Percentiles rank a stretch among this genome's conserved stretches.
These are phyloP conservation scores for Rhinopomastus cyanomelas DNA, from an alignment of 2,113 vertebrate species.

Conservation along the genomic window DNA sequence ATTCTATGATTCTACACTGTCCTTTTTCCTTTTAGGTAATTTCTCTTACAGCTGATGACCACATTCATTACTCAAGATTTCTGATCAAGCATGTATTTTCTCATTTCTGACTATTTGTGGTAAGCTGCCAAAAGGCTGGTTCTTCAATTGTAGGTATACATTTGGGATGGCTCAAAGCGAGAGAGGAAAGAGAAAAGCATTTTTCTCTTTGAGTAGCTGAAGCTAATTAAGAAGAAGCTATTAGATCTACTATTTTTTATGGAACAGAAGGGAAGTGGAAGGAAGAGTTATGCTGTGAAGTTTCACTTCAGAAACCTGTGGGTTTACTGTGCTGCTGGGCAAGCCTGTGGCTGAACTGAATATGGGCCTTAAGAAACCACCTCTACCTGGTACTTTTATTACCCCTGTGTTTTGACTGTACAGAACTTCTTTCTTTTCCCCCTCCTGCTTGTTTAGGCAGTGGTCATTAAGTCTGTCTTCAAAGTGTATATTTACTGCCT, in stretches of 20 bases:
- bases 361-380: neutral
- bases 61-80: neutral
- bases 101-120: neutral
- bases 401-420: neutral
- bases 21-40: neutral
- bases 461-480: neutral
- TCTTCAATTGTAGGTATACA: neutral
- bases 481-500: neutral
- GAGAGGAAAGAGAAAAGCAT: neutral
- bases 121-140: neutral
- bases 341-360: neutral
- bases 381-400: neutral
- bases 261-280: neutral
- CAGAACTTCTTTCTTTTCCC: neutral
- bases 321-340: neutral
- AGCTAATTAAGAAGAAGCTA: neutral
- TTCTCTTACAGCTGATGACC: neutral
- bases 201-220: neutral
- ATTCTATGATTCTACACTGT: neutral
- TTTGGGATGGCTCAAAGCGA: neutral
- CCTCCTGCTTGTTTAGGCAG: rapidly evolving
- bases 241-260: neutral
- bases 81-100: neutral
- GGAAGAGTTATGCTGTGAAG: neutral
- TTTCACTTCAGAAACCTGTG: neutral